Evolutionary conservation across 1,140 invertebrate genomes (phyloP).

Genomic region (Geopemphigus sp.): DNA sequence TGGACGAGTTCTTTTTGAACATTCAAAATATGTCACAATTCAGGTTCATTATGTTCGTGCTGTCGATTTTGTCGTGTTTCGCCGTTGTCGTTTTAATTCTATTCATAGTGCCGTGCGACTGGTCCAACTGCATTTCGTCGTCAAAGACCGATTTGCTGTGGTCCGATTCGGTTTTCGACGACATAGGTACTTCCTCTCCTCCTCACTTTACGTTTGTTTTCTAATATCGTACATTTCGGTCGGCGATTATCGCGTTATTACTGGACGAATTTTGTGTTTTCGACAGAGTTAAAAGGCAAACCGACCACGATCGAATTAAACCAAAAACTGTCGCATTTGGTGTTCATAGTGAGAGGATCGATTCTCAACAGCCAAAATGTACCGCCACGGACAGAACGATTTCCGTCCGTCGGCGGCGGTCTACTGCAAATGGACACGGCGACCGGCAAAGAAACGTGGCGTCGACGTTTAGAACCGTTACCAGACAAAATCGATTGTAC

Average conservation of each 20-base stretch:
- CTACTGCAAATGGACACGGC: conserved; percentile 15
- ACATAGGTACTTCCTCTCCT: conserved; percentile 18
- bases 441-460: conserved; percentile 35
- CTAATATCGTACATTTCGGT: too few relatives aligned
- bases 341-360: conserved; percentile 31
- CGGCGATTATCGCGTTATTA: background rate
- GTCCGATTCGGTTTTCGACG: conserved; percentile 13
- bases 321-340: conserved; percentile 6
- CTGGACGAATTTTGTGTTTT: background rate
- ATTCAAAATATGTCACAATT: conserved; percentile 18
- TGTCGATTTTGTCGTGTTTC: conserved; percentile 26
- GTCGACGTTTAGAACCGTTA: conserved; percentile 23
- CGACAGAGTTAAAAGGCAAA: conserved; percentile 23
- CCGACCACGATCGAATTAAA: conserved; percentile 26
- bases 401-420: conserved; percentile 34
- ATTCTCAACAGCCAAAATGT: conserved; percentile 41
- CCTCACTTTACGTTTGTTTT: background rate
- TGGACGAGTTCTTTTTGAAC: background rate
- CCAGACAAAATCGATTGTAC: conserved; percentile 40
- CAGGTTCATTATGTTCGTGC: conserved; percentile 5
- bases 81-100: background rate
- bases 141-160: background rate
- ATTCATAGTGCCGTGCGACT: conserved; percentile 23
- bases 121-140: conserved; percentile 1
- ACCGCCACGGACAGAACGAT: conserved; percentile 37